A percentile compares a stretch with the other conserved stretches of the same genome.
Conservation (phyloP, 2,113 vertebrate species). For the Calidris pygmaea region DNA sequence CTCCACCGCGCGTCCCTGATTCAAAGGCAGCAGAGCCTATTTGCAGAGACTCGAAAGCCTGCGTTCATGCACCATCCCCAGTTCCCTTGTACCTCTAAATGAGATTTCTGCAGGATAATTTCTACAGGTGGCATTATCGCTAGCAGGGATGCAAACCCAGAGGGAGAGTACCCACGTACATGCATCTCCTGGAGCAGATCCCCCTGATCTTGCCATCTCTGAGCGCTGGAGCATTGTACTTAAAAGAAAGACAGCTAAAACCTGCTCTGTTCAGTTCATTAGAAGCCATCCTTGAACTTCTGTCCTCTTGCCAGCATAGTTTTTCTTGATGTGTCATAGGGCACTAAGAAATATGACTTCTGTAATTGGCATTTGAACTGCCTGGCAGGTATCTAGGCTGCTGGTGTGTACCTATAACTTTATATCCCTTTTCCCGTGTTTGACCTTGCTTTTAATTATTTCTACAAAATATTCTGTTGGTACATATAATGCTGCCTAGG, state of each 20-base stretch:
- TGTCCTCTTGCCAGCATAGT: not conserved
- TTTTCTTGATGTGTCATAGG: rapidly evolving
- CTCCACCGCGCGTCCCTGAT: not conserved
- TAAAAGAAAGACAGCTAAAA: not conserved
- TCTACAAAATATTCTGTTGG: not conserved
- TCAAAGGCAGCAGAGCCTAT: not conserved
- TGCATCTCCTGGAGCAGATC: not conserved
- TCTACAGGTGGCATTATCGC: not conserved
- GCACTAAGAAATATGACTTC: not conserved
- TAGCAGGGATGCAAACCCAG: not conserved
- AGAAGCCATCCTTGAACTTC: not conserved
- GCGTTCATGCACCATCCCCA: not conserved
- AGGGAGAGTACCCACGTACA: rapidly evolving
- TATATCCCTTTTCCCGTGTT: not conserved
- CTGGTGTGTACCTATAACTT: not conserved
- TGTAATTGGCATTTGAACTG: not conserved
- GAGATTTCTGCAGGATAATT: not conserved
- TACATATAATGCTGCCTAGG: not conserved
- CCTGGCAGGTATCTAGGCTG: not conserved
- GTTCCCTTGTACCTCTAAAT: not conserved
- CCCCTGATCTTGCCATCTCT: not conserved
- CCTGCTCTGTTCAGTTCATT: not conserved
- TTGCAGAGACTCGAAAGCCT: not conserved
- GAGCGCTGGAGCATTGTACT: not conserved
- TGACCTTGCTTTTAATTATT: not conserved